Conservation (phyloP, 1,140 invertebrate species). For the Diachasma alloeum region DNA sequence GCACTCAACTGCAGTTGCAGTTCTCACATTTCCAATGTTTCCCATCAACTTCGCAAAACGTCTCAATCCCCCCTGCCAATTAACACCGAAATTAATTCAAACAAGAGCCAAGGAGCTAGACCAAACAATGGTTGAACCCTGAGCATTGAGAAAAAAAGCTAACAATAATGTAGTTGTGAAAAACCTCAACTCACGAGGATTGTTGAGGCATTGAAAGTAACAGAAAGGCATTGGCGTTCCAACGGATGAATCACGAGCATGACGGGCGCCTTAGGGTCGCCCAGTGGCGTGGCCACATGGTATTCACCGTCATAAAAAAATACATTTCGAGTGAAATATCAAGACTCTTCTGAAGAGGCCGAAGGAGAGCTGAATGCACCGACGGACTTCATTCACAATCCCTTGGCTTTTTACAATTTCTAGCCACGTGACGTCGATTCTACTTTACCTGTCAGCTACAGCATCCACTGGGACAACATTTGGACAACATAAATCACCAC, state of each 20-base stretch:
- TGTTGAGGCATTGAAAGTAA: slow-evolving; percentile 9
- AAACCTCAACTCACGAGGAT: neutral
- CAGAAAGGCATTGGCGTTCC: slow-evolving; percentile 20
- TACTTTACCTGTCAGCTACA: neutral
- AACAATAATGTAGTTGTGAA: neutral
- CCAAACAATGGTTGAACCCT: slow-evolving; percentile 14
- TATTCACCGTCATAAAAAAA: neutral
- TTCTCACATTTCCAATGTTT: neutral
- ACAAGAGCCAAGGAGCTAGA: neutral
- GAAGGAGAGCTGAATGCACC: neutral
- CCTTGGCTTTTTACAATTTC: neutral
- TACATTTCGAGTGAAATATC: neutral
- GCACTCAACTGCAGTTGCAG: neutral
- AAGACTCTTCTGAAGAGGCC: neutral
- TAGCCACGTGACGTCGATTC: neutral
- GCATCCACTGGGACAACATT: neutral
- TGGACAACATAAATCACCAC: neutral
- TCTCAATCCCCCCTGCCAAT: no score
- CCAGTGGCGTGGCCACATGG: slow-evolving; percentile 17
- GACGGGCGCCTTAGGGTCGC: slow-evolving; percentile 15
- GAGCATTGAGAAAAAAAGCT: neutral
- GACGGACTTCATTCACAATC: neutral
- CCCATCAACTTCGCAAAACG: neutral
- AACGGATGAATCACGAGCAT: slow-evolving; percentile 20
- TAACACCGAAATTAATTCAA: neutral